Conservation (phyloP, 2,888 invertebrate species). For the Malacosoma neustria region DNA sequence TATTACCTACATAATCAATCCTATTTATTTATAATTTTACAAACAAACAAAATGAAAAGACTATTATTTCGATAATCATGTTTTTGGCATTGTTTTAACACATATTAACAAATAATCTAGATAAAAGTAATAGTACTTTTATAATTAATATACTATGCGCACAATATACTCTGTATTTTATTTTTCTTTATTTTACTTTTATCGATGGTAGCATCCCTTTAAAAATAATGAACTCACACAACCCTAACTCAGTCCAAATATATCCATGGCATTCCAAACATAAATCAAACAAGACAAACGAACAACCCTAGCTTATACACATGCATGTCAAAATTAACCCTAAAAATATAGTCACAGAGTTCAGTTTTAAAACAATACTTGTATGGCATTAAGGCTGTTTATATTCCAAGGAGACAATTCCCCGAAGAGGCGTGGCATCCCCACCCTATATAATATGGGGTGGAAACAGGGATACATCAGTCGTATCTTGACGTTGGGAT, state of each 20-base stretch:
- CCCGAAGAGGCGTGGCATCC: slow-evolving; percentile 30
- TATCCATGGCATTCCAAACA: slow-evolving; percentile 6
- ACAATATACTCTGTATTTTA: too few species aligned
- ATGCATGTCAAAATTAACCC: slow-evolving; percentile 4
- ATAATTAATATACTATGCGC: too few species aligned
- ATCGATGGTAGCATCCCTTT: too few species aligned
- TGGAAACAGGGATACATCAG: slow-evolving; percentile 40
- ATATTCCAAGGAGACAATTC: slow-evolving; percentile 16
- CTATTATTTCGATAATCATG: too few species aligned
- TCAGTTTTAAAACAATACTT: slow-evolving; percentile 15
- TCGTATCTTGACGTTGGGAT: slow-evolving; percentile 48
- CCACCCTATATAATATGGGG: slow-evolving; percentile 35
- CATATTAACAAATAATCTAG: too few species aligned
- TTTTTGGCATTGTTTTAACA: too few species aligned
- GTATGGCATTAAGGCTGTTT: slow-evolving; percentile 11
- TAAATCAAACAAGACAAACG: slow-evolving; percentile 32
- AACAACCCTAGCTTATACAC: slow-evolving; percentile 36
- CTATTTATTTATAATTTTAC: too few species aligned
- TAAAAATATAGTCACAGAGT: slow-evolving; percentile 9
- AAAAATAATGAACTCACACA: too few species aligned
- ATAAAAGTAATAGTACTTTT: too few species aligned
- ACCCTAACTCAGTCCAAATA: slow-evolving; percentile 8
- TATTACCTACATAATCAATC: too few species aligned
- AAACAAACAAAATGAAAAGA: too few species aligned
- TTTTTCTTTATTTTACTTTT: too few species aligned